Conservation (phyloP, 2,113 vertebrate genomes). For the Chelonoidis abingdonii region DNA sequence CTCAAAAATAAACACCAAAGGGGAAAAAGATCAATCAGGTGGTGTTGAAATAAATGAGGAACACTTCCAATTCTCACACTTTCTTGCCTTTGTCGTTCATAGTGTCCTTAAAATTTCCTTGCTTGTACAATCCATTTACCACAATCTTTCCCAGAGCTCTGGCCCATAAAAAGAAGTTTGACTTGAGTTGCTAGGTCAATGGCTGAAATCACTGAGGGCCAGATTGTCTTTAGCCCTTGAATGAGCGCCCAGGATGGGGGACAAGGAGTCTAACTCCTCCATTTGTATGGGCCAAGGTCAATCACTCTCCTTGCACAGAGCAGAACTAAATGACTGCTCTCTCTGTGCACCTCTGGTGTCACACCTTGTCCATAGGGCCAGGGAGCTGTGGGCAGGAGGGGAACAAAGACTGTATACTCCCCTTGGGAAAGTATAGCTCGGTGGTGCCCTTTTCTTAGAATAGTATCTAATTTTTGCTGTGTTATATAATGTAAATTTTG, state of each 20-base stretch:
- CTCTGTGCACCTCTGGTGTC: background rate
- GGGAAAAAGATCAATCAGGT: background rate
- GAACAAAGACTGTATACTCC: background rate
- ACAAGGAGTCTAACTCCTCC: fast-evolving
- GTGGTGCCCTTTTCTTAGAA: background rate
- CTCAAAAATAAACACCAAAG: background rate
- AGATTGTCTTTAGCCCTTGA: background rate
- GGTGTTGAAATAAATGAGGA: background rate
- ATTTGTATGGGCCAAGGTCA: background rate
- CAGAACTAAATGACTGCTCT: background rate
- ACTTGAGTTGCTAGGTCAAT: fast-evolving
- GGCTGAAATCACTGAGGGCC: background rate
- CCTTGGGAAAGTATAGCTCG: background rate
- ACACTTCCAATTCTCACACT: fast-evolving
- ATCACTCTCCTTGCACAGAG: fast-evolving
- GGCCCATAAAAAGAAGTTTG: background rate
- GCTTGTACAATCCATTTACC: background rate
- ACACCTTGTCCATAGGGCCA: background rate
- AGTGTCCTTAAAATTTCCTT: background rate
- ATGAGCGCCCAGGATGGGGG: background rate
- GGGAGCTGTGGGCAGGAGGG: background rate
- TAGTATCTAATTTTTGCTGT: background rate
- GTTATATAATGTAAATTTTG: background rate
- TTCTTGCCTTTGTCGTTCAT: background rate
- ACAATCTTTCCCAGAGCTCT: background rate